Conservation (phyloP, 2,888 invertebrate genomes). For the Amaurobius ferox region DNA sequence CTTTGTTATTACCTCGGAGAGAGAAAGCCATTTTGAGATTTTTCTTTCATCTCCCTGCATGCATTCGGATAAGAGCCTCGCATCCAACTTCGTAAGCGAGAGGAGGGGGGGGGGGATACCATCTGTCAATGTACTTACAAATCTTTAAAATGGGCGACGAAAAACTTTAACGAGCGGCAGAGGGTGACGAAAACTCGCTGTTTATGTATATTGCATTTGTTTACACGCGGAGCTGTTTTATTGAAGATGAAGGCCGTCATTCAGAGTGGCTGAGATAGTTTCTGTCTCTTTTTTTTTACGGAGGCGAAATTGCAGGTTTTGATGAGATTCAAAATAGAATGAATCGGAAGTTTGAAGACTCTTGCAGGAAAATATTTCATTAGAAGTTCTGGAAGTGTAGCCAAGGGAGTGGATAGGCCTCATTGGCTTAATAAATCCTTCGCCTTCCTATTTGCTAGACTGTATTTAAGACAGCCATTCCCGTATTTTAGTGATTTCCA, state of each 20-base stretch:
- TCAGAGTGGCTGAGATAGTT: not conserved
- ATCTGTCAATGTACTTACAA: slow-evolving; percentile 57
- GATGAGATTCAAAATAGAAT: too few relatives aligned
- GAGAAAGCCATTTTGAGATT: slow-evolving; percentile 53
- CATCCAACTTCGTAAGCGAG: slow-evolving; percentile 50
- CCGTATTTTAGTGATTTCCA: too few relatives aligned
- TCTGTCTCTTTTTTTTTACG: not conserved
- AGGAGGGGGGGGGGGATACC: slow-evolving; percentile 35
- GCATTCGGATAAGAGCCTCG: slow-evolving; percentile 29
- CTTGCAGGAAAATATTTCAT: too few relatives aligned
- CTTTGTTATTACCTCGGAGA: slow-evolving; percentile 55
- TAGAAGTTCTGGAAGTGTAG: slow-evolving; percentile 4
- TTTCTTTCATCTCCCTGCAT: not conserved
- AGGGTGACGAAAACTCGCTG: slow-evolving; percentile 22
- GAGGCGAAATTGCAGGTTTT: slow-evolving; percentile 16
- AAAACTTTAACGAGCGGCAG: slow-evolving; percentile 17
- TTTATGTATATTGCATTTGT: slow-evolving; percentile 25
- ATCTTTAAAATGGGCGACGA: slow-evolving; percentile 55
- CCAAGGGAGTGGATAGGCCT: too few relatives aligned
- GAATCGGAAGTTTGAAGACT: too few relatives aligned
- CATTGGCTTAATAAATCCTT: too few relatives aligned
- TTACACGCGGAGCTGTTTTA: slow-evolving; percentile 2
- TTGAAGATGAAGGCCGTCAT: not conserved
- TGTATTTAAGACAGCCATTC: too few relatives aligned
- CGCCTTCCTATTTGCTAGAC: too few relatives aligned